Evolutionary conservation across 2,888 invertebrate genomes (phyloP).

Genomic region (Cyclophora albipunctata): DNA sequence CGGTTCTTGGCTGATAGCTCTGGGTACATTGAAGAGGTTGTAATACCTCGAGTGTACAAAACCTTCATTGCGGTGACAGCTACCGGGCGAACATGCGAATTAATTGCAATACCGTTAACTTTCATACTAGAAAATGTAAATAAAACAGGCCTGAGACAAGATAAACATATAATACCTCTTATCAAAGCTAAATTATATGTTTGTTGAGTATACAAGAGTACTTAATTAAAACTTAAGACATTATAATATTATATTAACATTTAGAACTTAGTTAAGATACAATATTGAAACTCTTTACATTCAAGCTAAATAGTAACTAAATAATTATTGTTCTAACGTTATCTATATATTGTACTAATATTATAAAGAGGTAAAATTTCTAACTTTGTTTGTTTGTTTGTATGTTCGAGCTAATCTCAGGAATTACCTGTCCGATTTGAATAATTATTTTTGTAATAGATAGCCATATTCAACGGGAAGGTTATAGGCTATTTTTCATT

Average conservation of each 20-base stretch:
- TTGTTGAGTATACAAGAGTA: background rate
- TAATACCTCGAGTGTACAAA: background rate
- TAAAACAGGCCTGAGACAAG: constrained; percentile 26
- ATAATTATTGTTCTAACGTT: too few species aligned
- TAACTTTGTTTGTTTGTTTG: too few species aligned
- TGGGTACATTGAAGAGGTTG: constrained; percentile 4
- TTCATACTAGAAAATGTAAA: constrained; percentile 25
- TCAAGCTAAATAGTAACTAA: too few species aligned
- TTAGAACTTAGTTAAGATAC: background rate
- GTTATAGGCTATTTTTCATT: too few species aligned
- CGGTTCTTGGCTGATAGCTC: constrained; percentile 8
- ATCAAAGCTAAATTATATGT: constrained; percentile 1
- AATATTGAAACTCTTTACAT: background rate
- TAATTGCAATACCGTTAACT: constrained; percentile 39
- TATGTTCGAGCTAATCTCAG: too few species aligned
- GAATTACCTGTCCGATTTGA: too few species aligned
- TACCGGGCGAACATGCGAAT: constrained; percentile 38
- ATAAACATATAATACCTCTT: constrained; percentile 2
- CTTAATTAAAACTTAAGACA: too few species aligned
- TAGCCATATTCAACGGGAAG: too few species aligned
- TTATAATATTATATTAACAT: too few species aligned
- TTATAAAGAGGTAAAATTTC: too few species aligned
- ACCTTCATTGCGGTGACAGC: constrained; percentile 28
- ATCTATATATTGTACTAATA: too few species aligned
- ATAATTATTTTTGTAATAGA: too few species aligned